Conservation (phyloP, 2,797 vertebrate species). For the Prionace glauca region DNA sequence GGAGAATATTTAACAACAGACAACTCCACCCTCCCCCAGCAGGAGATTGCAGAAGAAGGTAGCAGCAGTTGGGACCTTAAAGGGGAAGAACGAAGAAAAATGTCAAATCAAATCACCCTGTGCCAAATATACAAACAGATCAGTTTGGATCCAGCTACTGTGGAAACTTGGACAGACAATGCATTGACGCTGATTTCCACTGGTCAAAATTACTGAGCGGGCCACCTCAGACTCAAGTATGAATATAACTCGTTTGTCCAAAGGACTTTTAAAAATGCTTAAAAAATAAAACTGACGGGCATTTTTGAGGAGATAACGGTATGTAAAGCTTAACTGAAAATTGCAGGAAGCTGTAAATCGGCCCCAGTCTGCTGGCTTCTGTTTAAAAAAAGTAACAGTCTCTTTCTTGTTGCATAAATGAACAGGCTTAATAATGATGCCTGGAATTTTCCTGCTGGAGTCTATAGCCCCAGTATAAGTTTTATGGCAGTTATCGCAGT, state of each 20-base stretch:
- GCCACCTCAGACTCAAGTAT: neutral
- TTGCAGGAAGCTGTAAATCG: conserved; percentile 24
- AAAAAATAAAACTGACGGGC: neutral
- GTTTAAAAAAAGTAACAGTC: neutral
- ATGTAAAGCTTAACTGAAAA: neutral
- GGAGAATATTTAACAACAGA: neutral
- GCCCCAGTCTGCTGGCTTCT: neutral
- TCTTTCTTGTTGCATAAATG: neutral
- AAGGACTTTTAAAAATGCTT: neutral
- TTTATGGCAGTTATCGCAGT: neutral
- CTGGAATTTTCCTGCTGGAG: conserved; percentile 34
- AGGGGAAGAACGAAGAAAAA: neutral
- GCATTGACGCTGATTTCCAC: neutral
- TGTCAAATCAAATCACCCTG: neutral
- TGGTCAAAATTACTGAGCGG: neutral
- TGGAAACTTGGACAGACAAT: neutral
- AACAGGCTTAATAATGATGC: conserved; percentile 4
- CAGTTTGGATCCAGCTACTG: neutral
- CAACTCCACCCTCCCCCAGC: neutral
- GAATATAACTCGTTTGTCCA: neutral
- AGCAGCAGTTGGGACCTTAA: neutral
- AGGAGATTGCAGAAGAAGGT: neutral
- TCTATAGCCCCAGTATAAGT: conserved; percentile 4
- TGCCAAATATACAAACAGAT: too few relatives aligned
- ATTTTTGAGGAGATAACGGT: neutral